Conservation (phyloP, 2,113 vertebrate genomes). For the Papio anubis region DNA sequence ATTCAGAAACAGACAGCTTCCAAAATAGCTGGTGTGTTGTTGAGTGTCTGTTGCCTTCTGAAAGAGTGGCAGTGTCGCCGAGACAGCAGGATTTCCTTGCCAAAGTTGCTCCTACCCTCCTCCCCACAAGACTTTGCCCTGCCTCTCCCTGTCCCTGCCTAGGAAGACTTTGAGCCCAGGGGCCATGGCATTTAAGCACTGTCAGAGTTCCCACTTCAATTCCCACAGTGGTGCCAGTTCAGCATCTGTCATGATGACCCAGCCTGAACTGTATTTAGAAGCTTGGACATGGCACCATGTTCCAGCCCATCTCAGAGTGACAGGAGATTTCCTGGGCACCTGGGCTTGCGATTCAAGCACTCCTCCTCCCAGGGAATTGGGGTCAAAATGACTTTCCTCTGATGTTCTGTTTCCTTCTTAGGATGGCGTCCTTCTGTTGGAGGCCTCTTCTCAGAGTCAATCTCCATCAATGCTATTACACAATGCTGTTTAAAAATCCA, state of each 20-base stretch:
- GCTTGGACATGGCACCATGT: conserved; percentile 54
- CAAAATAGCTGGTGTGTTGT: conserved; percentile 51
- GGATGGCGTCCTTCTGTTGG: background rate
- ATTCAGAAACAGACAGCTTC: conserved; percentile 64
- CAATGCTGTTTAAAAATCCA: background rate
- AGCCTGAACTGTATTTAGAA: conserved; percentile 80
- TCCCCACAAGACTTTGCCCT: background rate
- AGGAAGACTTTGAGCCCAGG: conserved; percentile 32
- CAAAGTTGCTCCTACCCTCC: conserved; percentile 32
- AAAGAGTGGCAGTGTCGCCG: background rate
- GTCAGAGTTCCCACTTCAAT: conserved; percentile 67
- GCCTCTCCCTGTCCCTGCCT: conserved; percentile 3
- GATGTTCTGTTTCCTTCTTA: conserved; percentile 18
- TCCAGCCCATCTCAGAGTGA: conserved; percentile 55
- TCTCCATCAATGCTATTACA: background rate
- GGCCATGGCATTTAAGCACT: conserved; percentile 75
- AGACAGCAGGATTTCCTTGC: conserved; percentile 49
- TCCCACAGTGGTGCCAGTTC: conserved; percentile 56
- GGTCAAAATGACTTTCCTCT: conserved; percentile 33
- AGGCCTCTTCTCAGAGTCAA: background rate
- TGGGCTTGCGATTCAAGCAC: conserved; percentile 57
- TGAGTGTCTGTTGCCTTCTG: conserved; percentile 47
- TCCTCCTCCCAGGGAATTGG: background rate
- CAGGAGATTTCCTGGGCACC: conserved; percentile 80
- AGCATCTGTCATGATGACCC: conserved; percentile 77